phyloP scores from a whole-genome alignment of 2,797 vertebrate species.

The Syndactyla subalaris region DNA sequence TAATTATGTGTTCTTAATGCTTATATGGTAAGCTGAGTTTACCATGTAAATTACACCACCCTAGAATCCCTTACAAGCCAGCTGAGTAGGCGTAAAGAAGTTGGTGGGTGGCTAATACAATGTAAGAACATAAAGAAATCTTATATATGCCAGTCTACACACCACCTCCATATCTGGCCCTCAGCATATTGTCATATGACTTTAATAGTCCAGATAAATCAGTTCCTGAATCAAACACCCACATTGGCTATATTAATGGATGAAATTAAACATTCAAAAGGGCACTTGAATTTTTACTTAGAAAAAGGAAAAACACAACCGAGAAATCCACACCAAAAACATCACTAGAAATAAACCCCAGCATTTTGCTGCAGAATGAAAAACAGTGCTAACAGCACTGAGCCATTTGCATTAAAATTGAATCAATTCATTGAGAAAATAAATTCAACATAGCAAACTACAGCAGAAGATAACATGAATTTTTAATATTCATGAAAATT shows the following conservation, averaged over 20 bases:
- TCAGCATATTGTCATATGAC: background rate
- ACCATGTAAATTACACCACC: background rate
- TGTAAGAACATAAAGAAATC: background rate
- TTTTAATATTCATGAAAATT: background rate
- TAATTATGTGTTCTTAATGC: slow-evolving; percentile 12
- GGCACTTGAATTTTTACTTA: background rate
- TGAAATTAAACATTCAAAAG: background rate
- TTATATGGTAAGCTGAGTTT: slow-evolving; percentile 17
- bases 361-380: background rate
- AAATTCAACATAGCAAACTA: background rate
- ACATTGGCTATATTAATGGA: background rate
- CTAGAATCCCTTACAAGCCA: slow-evolving; percentile 5
- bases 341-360: background rate
- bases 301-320: background rate
- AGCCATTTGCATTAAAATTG: background rate
- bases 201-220: slow-evolving; percentile 24
- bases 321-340: background rate
- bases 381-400: background rate
- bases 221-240: background rate
- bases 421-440: background rate
- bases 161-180: background rate
- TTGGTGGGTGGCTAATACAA: slow-evolving; percentile 18
- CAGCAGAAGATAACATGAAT: background rate
- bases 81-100: background rate
- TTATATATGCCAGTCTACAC: background rate